Evolutionary conservation across 2,888 invertebrate genomes (phyloP), one percentile per base, ranked within the genome.

Genomic region (Augochlorella aurata): DNA sequence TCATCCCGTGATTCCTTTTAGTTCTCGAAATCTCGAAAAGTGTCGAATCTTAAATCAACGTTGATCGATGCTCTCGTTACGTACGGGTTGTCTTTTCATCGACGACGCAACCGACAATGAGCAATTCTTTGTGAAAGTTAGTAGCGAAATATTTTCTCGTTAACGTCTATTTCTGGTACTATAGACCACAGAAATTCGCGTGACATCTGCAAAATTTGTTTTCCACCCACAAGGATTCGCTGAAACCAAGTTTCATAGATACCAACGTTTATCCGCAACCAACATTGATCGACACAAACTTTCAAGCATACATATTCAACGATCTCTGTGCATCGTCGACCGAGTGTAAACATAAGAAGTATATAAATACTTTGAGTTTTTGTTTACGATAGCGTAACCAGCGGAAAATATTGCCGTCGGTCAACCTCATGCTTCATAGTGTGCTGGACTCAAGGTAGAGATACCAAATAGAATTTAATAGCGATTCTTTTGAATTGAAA

Each of bases 341-440:
- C 58, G 29, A 58, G 58, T 58, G 58, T 58, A 0, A 58, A 24
- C 58, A 58, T 58, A 58, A 58, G 58, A 58, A 58, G 58, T 16
- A 58, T 58, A 58, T 58, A 58, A 58, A 58, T 58, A 58, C 58
- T 58, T 58, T 7, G 16, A 24, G 24, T 58, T 58, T 58, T 58
- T 58, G 58, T 58, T 58, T 58, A 58, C 58, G 29, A 58, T 24
- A 24, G 16, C 4, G 58, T 24, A 58, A 8, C 24, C 58, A 58
- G 8, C 16, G 58, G 58, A 58, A 58, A 58, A 58, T 58, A 24
- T 58, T 58, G 24, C 21, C 24, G 10, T 58, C 58, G 58, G 58
- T 58, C 16, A 58, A 58, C 24, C 24, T 2, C 24, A 16, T 24
- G 58, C 24, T 24, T 24, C 14, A 24, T 16, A 58, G 16, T 16